phyloP scores from a whole-genome alignment of 2,888 invertebrate genomes.

The Calameuta filiformis region DNA sequence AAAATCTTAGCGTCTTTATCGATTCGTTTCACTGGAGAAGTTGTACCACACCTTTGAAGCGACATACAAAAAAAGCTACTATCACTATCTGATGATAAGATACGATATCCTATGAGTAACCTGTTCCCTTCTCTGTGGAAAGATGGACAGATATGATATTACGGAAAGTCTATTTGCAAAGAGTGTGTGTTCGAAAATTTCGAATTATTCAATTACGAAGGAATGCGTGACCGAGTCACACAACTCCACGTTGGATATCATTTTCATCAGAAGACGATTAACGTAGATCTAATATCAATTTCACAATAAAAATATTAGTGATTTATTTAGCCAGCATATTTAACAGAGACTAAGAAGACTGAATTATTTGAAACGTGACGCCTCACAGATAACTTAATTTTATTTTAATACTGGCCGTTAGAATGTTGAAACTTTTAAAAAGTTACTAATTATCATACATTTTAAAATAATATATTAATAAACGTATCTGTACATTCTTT shows the following conservation, averaged over 20 bases:
- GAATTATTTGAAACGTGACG: neutral
- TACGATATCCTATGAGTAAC: conserved; percentile 53
- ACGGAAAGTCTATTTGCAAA: neutral
- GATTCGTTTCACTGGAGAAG: conserved; percentile 25
- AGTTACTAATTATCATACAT: neutral
- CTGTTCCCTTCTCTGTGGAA: conserved; percentile 10
- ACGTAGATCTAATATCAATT: neutral
- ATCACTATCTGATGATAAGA: conserved; percentile 61
- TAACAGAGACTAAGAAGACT: neutral
- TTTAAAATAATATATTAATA: neutral
- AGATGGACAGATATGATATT: neutral
- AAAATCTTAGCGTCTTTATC: conserved; percentile 9
- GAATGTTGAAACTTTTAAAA: neutral
- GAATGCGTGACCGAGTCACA: conserved; percentile 18
- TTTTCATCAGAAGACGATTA: neutral
- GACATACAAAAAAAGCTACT: conserved; percentile 50
- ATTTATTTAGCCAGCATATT: neutral
- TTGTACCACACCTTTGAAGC: conserved; percentile 56
- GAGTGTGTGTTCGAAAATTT: conserved; percentile 5
- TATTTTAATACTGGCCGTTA: neutral
- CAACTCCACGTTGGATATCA: neutral
- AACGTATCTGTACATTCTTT: neutral
- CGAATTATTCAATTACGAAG: conserved; percentile 14
- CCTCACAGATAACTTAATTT: neutral
- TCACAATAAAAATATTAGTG: neutral